These are phyloP conservation scores for Aspidoscelis tigris DNA, from an alignment of 2,113 vertebrate species.

Conservation along the genomic window DNA sequence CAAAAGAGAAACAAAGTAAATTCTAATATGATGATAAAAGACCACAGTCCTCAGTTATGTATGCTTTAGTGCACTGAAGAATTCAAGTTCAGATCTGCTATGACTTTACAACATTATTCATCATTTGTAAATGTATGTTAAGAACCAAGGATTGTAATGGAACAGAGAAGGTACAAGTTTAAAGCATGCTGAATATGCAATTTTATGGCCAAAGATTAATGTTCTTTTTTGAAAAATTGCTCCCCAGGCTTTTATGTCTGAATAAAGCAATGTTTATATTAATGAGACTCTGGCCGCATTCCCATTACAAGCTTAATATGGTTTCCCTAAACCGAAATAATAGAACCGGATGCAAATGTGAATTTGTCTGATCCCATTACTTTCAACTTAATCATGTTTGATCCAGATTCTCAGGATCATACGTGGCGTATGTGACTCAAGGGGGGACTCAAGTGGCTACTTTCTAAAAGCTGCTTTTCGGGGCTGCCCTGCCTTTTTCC, in stretches of 20 bases:
- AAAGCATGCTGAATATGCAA: slow-evolving; percentile 4
- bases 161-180: slow-evolving; percentile 4
- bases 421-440: no score
- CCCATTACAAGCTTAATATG: no score
- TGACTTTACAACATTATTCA: slow-evolving; percentile 18
- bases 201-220: background rate
- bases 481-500: no score
- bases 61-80: slow-evolving; percentile 5
- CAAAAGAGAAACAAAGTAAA: background rate
- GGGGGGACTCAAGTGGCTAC: no score
- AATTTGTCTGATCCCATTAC: no score
- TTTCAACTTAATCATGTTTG: no score
- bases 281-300: background rate
- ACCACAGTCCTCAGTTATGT: background rate
- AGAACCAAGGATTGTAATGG: slow-evolving; percentile 15
- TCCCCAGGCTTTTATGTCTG: background rate
- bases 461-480: no score
- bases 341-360: no score
- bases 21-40: accelerated
- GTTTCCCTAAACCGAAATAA: no score
- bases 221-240: background rate
- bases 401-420: no score
- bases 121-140: slow-evolving; percentile 14
- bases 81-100: background rate
- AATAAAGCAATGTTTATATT: background rate